A percentile compares a stretch with the other conserved stretches of the same genome.
Evolutionary conservation across 2,797 vertebrate species (phyloP).

Genomic region (Acridotheres tristis): DNA sequence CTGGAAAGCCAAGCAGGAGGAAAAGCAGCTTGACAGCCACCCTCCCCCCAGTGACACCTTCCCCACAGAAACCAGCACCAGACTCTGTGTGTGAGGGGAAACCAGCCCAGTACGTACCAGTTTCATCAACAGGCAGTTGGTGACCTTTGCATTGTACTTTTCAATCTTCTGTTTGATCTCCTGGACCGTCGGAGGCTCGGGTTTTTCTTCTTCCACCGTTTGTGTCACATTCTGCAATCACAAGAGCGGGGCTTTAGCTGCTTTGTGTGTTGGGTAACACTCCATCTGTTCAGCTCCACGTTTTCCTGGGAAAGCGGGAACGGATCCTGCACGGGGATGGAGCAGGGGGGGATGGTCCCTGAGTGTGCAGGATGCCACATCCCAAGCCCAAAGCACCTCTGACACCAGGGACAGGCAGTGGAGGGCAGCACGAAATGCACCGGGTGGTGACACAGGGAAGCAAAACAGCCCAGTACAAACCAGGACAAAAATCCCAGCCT

Average conservation of each 20-base stretch:
- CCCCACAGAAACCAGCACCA: not conserved
- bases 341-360: rapidly evolving
- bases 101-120: constrained; percentile 76
- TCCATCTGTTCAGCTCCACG: not conserved
- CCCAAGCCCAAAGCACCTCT: not conserved
- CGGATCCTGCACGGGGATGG: rapidly evolving
- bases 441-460: not conserved
- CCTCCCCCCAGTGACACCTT: not conserved
- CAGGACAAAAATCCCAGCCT: not conserved
- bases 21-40: not conserved
- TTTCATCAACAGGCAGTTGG: constrained; percentile 90
- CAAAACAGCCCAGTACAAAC: not conserved
- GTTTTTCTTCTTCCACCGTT: constrained; percentile 66
- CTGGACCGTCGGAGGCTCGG: constrained; percentile 75
- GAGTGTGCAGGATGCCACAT: rapidly evolving
- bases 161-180: constrained; percentile 88
- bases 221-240: constrained; percentile 79
- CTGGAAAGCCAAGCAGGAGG: not conserved
- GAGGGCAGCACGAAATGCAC: not conserved
- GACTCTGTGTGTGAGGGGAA: rapidly evolving
- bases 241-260: not conserved
- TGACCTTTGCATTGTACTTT: constrained; percentile 86
- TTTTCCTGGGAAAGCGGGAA: not conserved
- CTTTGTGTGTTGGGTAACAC: rapidly evolving
- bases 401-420: not conserved